Percentiles rank a stretch among this genome's conserved stretches.
phyloP scores from a whole-genome alignment of 2,113 vertebrate species.

The Eonycteris spelaea region DNA sequence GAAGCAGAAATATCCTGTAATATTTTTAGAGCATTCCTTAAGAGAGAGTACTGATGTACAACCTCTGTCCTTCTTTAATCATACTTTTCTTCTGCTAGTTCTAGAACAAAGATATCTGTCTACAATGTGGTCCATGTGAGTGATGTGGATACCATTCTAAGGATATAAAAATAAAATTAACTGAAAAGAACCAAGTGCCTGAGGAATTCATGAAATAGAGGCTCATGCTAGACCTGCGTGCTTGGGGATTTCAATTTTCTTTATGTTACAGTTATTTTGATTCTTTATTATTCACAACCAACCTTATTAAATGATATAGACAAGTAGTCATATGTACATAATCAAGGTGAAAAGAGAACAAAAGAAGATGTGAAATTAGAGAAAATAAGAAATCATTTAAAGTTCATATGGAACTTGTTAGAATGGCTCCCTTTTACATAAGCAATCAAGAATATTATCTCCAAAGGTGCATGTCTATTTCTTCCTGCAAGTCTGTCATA shows the following conservation, averaged over 20 bases:
- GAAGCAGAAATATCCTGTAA: neutral
- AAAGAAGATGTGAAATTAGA: constrained; percentile 7
- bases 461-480: neutral
- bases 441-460: neutral
- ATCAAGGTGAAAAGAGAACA: neutral
- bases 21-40: neutral
- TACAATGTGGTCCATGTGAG: neutral
- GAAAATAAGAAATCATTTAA: neutral
- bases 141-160: neutral
- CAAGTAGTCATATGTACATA: neutral
- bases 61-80: neutral
- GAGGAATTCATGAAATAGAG: neutral
- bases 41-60: neutral
- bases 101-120: neutral
- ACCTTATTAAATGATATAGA: neutral
- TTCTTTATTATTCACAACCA: neutral
- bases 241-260: neutral
- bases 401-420: neutral
- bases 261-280: neutral
- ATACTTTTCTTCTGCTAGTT: neutral
- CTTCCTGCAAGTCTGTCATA: neutral
- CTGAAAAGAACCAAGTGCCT: neutral
- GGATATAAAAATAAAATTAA: neutral
- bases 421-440: neutral
- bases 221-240: neutral